These are phyloP conservation scores for Branchellion lobata DNA, from an alignment of 2,888 invertebrate species.

Conservation along the genomic window DNA sequence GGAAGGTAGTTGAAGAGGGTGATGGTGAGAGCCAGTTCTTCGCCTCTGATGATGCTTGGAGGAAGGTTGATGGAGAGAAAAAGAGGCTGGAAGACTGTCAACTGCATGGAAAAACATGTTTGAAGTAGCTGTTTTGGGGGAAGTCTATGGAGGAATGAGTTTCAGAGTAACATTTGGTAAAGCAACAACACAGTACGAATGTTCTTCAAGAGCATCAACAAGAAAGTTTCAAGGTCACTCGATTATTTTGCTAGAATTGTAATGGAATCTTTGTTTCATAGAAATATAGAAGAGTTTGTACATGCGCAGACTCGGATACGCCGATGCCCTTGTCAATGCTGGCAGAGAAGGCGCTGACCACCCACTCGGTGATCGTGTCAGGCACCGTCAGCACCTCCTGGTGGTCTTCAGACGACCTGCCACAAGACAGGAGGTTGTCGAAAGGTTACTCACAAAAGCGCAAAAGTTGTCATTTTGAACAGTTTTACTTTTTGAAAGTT, in stretches of 20 bases:
- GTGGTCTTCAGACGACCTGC: not conserved
- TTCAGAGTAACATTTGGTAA: not conserved
- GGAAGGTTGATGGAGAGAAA: not conserved
- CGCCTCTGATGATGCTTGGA: not conserved
- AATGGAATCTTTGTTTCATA: no score
- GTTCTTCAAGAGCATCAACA: not conserved
- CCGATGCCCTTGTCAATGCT: constrained; percentile 76
- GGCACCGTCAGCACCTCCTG: constrained; percentile 68
- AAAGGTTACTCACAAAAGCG: no score
- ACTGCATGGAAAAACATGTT: not conserved
- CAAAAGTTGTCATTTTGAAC: no score
- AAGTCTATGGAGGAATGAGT: not conserved
- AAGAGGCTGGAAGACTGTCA: constrained; percentile 4
- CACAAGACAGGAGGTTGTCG: no score
- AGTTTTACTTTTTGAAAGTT: no score
- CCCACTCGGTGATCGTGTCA: constrained; percentile 69
- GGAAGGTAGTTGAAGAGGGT: not conserved
- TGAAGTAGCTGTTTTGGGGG: no score
- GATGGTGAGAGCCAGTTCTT: not conserved
- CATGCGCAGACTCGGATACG: constrained; percentile 66
- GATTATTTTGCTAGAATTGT: no score
- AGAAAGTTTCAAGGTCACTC: not conserved
- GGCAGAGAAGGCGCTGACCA: constrained; percentile 78
- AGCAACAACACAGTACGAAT: not conserved
- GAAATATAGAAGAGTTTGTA: not conserved